Evolutionary conservation across 2,113 vertebrate species (phyloP), one percentile per base, ranked within the genome.

Genomic region (Sylvia atricapilla): DNA sequence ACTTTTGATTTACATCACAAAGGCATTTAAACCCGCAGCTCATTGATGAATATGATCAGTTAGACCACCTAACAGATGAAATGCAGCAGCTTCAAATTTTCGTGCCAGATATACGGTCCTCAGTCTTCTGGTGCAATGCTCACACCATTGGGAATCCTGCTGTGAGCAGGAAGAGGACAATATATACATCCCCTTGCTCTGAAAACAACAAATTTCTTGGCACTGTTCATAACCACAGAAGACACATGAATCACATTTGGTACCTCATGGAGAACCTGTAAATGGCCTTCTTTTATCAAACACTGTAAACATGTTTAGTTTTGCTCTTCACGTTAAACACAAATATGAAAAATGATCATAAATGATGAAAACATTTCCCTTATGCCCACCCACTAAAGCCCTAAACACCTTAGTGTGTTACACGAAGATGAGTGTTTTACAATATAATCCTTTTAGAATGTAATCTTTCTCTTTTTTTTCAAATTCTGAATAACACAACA

Each of bases 351-450:
- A 96, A 96, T 88, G 46, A 92, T 94, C 33, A 83, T 59, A 95
- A 90, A 50, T 89, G 96, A 91, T 95, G 87, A 94, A 97, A 96
- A 97, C 77, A 87, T 94, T 82, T 88, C 59, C 95, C 79, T 77
- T 94, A 97, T 33, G 33, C 95, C 94, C 95, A 97, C 89, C 95
- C 91, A 95, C 97, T 96, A 95, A 97, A 98, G 96, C 96, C 98
- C 97, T 98, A 98, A 98, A 98, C 97, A 98, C 97, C 70, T 97
- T 96, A 97, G 93, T 93, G 92, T 97, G 92, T 97, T 97, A 93
- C 94, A 98, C 98, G 98, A 97, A 97, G 74, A 97, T 98, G 96
- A 97, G 95, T 96, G 94, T 97, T 96, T 96, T 97, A 97, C 97
- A 96, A 98, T 96, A 93, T 84, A 97, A 97, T 96, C 96, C 91